Conservation (phyloP, 2,888 invertebrate genomes). For the Dicranocentrus wangi region DNA sequence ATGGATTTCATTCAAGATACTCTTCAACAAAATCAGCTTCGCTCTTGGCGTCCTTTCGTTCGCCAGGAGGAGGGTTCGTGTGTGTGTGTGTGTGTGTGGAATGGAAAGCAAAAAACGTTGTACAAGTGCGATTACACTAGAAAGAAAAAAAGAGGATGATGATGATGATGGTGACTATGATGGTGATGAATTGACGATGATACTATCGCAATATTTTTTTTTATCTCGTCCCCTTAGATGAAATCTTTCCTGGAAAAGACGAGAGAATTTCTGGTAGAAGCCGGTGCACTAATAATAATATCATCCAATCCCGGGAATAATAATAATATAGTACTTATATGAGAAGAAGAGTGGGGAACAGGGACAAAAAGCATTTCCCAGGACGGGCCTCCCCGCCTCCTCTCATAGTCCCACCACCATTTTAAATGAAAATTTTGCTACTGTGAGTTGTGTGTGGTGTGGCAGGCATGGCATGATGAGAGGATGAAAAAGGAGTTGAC, state of each 20-base stretch:
- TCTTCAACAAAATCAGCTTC: slow-evolving; percentile 27
- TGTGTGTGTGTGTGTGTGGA: not conserved
- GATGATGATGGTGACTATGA: no score
- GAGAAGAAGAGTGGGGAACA: not conserved
- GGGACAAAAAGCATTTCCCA: no score
- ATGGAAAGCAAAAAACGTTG: not conserved
- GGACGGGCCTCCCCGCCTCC: no score
- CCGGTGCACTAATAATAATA: slow-evolving; percentile 4
- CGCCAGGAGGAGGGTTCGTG: not conserved
- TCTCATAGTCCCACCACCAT: no score
- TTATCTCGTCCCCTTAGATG: not conserved
- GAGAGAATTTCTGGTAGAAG: not conserved
- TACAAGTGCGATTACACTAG: not conserved
- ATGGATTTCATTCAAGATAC: slow-evolving; percentile 49
- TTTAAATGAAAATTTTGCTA: no score
- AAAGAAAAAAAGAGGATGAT: not conserved
- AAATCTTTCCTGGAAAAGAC: not conserved
- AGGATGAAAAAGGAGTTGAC: no score
- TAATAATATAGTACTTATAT: not conserved
- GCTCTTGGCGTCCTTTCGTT: slow-evolving; percentile 24
- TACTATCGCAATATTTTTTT: slow-evolving; percentile 9
- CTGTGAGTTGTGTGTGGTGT: no score
- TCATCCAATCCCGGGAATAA: not conserved
- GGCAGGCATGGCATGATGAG: no score
- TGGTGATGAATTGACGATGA: slow-evolving; percentile 14